phyloP scores from a whole-genome alignment of 2,888 invertebrate genomes.

The Mesopsocus fuscifrons region DNA sequence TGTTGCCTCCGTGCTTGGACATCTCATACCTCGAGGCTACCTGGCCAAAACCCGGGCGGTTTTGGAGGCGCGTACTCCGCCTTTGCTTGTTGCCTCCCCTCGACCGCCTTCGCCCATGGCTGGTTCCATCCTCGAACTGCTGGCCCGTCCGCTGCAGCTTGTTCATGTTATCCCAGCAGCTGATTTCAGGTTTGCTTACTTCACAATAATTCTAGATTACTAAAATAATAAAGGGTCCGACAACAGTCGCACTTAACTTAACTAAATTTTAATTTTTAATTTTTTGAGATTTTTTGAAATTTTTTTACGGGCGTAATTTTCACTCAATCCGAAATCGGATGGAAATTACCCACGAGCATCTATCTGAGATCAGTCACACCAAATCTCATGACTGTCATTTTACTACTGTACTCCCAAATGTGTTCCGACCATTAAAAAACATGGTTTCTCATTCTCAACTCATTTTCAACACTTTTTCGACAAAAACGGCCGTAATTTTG shows the following conservation, averaged over 20 bases:
- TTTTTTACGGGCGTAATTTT: no score
- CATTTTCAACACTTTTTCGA: no score
- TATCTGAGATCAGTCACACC: no score
- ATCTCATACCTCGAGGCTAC: slow-evolving; percentile 33
- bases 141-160: slow-evolving; percentile 51
- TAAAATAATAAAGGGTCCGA: no score
- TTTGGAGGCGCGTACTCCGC: slow-evolving; percentile 48
- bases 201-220: not conserved
- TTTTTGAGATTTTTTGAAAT: not conserved
- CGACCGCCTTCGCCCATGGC: slow-evolving; percentile 53
- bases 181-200: slow-evolving; percentile 24
- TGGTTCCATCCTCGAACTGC: slow-evolving; percentile 51
- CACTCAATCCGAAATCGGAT: no score
- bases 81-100: slow-evolving; percentile 42
- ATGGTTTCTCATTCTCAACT: no score
- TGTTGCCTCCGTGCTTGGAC: slow-evolving; percentile 15
- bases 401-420: no score
- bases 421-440: no score
- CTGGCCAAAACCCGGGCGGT: slow-evolving; percentile 50
- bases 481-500: no score
- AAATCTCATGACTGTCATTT: no score
- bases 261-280: not conserved
- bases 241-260: no score
- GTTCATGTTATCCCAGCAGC: slow-evolving; percentile 27
- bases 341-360: no score